Conservation (phyloP, 2,888 invertebrate species). For the Cataglyphis rosenhaueri region DNA sequence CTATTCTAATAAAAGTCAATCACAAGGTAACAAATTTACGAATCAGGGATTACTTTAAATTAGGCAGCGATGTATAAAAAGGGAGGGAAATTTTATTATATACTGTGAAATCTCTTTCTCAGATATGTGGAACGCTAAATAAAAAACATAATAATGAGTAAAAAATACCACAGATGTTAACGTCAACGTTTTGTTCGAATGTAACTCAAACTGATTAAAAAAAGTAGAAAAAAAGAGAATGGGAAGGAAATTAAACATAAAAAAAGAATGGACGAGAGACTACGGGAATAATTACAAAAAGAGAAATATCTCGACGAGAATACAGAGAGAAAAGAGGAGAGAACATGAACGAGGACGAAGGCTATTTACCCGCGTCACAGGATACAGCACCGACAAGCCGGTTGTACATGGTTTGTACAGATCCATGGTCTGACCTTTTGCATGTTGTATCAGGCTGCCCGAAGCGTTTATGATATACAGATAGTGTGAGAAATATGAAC, state of each 20-base stretch:
- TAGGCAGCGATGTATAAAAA: not conserved
- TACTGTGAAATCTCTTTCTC: conserved; percentile 30
- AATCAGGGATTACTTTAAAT: conserved; percentile 20
- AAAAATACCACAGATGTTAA: conserved; percentile 16
- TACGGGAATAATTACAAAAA: conserved; percentile 21
- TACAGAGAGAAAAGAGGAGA: not conserved
- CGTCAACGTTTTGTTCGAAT: conserved; percentile 25
- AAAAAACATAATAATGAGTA: conserved; percentile 10
- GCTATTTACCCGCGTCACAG: conserved; percentile 44
- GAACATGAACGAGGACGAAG: conserved; percentile 18
- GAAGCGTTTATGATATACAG: conserved; percentile 42
- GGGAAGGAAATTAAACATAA: conserved; percentile 18
- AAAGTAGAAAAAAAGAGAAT: not conserved
- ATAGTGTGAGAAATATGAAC: conserved; percentile 31
- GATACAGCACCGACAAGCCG: conserved; percentile 24
- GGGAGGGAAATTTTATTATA: not conserved
- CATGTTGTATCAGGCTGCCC: conserved; percentile 17
- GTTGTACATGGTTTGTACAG: conserved; percentile 3
- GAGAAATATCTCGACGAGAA: conserved; percentile 20
- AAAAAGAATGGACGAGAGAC: not conserved
- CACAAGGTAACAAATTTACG: conserved; percentile 12
- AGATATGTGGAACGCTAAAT: conserved; percentile 8
- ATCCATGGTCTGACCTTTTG: conserved; percentile 27
- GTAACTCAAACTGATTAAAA: conserved; percentile 23
- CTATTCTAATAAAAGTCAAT: not conserved